Evolutionary conservation across 2,113 vertebrate species (phyloP).

Genomic region (Chaetodon auriga): DNA sequence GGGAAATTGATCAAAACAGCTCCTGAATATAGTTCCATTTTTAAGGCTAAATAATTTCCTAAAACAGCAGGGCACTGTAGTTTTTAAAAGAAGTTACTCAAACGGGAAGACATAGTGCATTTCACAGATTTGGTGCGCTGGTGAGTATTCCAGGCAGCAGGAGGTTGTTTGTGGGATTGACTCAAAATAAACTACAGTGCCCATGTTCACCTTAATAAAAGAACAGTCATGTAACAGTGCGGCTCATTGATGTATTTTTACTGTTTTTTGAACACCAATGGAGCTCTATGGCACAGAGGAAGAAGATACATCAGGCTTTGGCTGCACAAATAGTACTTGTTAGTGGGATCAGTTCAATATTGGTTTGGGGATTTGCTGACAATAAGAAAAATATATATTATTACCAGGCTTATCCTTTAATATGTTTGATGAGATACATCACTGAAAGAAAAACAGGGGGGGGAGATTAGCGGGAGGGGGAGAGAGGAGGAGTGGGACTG

Average conservation of each 20-base stretch:
- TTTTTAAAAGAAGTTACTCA: not conserved
- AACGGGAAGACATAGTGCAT: not conserved
- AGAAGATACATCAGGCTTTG: not conserved
- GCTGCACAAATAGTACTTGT: not conserved
- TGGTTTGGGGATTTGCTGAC: not conserved
- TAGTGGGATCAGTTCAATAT: not conserved
- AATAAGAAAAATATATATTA: not conserved
- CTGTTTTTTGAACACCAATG: not conserved
- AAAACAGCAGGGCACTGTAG: too few species aligned
- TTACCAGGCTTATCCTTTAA: not conserved
- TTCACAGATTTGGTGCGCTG: not conserved
- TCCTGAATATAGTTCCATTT: not conserved
- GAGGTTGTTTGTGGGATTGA: not conserved
- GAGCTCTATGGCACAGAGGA: not conserved
- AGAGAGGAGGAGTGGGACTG: not conserved
- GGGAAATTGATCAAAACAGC: not conserved
- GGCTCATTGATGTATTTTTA: not conserved
- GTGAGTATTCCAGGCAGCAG: not conserved
- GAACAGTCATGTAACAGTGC: not conserved
- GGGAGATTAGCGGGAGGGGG: not conserved
- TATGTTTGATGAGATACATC: not conserved
- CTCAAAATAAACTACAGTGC: not conserved
- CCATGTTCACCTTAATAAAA: not conserved
- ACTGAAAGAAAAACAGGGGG: not conserved
- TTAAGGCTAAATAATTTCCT: not conserved